Base-by-base conservation (phyloP, 2,888 invertebrate genomes). In the Cordilura impudica region DNA sequence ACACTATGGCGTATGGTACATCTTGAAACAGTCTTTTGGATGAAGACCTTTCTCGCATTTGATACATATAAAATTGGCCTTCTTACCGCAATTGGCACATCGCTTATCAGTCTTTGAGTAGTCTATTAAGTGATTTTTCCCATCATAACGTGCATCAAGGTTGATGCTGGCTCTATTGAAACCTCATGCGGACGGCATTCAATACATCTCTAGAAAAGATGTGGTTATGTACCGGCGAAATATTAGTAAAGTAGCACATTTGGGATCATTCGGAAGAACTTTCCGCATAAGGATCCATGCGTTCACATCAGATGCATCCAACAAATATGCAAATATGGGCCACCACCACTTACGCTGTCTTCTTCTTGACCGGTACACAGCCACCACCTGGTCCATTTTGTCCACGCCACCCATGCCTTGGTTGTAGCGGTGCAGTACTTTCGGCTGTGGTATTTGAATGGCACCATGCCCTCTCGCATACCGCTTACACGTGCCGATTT, bases 291-390 rank as follows among this genome's bases (percentile, higher is more conserved):
- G 23, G 4, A 53, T 10, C 54, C 31, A 14, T 58, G 35, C 56
- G 35, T 56, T 56, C 10, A 56, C 56, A 10, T 35, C 35, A 3
- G 56, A 56, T 12, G 12, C 56, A 35, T 39, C 69, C 18, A 69
- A 56, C 2, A 69, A 19, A 69, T 69, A 49, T n/a, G 58, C 58
- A 12, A 69, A 69, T 18, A 58, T 56, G 4, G 49, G 47, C 69
- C 69, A 49, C 69, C 45, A 67, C 56, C 66, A 66, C 29, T 66
- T 66, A 39, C 51, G 39, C 23, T 66, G 18, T 29, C 53, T 65
- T 8, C 51, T 65, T 18, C 53, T 26, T n/a, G n/a, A n/a, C n/a
- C n/a, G n/a, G n/a, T n/a, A n/a, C n/a, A n/a, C n/a, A n/a, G n/a
- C n/a, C n/a, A n/a, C n/a, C n/a, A n/a, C n/a, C n/a, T n/a, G n/a